A percentile compares a stretch with the other conserved stretches of the same genome.
These are phyloP conservation scores for Elaphurus davidianus DNA, from an alignment of 2,113 vertebrate species.

Conservation along the genomic window DNA sequence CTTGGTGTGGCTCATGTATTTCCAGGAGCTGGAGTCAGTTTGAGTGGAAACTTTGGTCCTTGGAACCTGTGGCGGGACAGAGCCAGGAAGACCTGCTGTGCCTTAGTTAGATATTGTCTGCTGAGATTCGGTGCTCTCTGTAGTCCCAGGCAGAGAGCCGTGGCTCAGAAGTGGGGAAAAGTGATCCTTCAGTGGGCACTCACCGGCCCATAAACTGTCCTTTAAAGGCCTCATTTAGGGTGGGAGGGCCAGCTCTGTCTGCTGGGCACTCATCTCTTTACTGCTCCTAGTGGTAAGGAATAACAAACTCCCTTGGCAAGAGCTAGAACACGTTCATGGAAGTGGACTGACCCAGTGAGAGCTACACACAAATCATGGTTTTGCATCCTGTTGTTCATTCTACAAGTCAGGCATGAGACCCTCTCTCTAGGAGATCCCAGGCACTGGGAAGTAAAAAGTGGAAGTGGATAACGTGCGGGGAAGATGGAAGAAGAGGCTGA, in stretches of 20 bases:
- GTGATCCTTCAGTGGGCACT: fast-evolving
- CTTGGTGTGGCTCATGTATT: fast-evolving
- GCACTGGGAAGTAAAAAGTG: not conserved
- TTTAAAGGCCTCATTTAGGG: not conserved
- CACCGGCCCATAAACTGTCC: fast-evolving
- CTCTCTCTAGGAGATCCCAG: not conserved
- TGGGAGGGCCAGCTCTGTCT: fast-evolving
- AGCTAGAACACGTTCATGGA: not conserved
- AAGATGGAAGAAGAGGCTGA: no score
- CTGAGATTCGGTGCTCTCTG: fast-evolving
- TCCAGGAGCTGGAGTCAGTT: not conserved
- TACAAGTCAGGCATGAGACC: not conserved
- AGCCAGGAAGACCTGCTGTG: not conserved
- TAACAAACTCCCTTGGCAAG: not conserved
- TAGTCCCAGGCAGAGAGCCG: fast-evolving
- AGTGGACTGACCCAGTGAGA: not conserved
- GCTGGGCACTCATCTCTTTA: not conserved
- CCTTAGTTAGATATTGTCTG: not conserved
- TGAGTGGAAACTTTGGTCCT: not conserved
- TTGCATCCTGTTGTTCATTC: not conserved
- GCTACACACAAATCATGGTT: fast-evolving
- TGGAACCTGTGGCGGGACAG: not conserved
- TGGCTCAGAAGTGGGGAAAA: not conserved
- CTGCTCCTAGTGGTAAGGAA: not conserved
- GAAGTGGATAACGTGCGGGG: not conserved